phyloP scores from a whole-genome alignment of 2,797 vertebrate genomes.

The Allobates femoralis region DNA sequence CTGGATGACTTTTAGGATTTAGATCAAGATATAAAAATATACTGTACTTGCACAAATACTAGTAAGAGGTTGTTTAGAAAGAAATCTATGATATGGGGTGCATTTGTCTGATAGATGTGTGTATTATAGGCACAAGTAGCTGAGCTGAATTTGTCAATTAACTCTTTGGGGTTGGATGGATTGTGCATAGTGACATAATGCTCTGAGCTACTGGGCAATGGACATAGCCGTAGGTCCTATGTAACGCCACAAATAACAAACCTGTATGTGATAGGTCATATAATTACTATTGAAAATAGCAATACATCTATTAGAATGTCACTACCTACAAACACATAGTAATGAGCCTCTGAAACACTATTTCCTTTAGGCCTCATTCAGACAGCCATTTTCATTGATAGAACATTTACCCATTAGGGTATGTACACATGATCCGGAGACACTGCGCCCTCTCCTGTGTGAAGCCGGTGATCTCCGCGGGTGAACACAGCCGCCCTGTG shows the following conservation, averaged over 20 bases:
- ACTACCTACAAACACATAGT: neutral
- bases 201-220: neutral
- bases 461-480: too few species aligned
- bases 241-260: neutral
- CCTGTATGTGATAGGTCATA: too few species aligned
- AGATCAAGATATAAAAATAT: constrained; percentile 46
- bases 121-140: neutral
- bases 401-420: too few species aligned
- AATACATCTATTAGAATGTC: neutral
- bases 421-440: too few species aligned
- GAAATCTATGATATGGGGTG: constrained; percentile 2
- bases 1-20: constrained; percentile 27
- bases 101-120: neutral
- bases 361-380: too few species aligned
- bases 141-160: constrained; percentile 1
- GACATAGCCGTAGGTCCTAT: neutral
- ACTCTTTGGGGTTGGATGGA: neutral
- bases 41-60: constrained; percentile 26
- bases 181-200: neutral
- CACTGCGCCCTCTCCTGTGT: too few species aligned
- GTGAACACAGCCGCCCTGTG: too few species aligned
- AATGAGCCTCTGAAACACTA: too few species aligned
- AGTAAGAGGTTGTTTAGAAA: neutral
- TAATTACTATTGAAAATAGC: too few species aligned
- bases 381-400: too few species aligned